These are phyloP conservation scores for Drosophila meridiana DNA, from an alignment of 2,888 invertebrate genomes.

Conservation along the genomic window DNA sequence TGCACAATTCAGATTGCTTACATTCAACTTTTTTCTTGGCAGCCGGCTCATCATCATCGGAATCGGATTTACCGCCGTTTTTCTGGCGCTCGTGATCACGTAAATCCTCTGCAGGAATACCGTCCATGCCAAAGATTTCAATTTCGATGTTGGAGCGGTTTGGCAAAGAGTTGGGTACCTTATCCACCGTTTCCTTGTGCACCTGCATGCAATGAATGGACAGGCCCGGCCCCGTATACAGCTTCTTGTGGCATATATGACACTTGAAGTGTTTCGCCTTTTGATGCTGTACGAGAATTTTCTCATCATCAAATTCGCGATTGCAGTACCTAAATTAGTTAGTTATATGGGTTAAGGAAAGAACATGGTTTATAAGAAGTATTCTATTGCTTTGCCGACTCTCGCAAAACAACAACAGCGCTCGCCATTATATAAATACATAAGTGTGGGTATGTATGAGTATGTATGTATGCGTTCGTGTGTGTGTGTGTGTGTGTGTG, in stretches of 20 bases:
- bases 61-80: conserved; percentile 90
- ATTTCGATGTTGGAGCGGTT: conserved; percentile 99
- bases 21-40: conserved; percentile 88
- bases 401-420: conserved; percentile 37
- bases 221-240: conserved; percentile 97
- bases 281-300: conserved; percentile 99
- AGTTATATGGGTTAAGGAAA: conserved; percentile 73
- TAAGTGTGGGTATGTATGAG: conserved; percentile 35
- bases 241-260: conserved; percentile 99
- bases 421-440: conserved; percentile 67
- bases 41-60: conserved; percentile 93
- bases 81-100: conserved; percentile 97
- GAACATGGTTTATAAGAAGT: conserved; percentile 15
- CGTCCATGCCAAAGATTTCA: conserved; percentile 99
- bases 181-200: conserved; percentile 99
- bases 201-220: conserved; percentile 99
- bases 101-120: conserved; percentile 97
- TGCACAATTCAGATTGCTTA: conserved; percentile 37
- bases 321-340: conserved; percentile 95
- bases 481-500: conserved; percentile 12
- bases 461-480: conserved; percentile 18
- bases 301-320: conserved; percentile 99
- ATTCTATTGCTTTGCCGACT: conserved; percentile 27
- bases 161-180: conserved; percentile 99
- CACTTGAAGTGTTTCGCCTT: conserved; percentile 99